Evolutionary conservation across 2,113 vertebrate species (phyloP).

Genomic region (Dendropsophus ebraccatus): DNA sequence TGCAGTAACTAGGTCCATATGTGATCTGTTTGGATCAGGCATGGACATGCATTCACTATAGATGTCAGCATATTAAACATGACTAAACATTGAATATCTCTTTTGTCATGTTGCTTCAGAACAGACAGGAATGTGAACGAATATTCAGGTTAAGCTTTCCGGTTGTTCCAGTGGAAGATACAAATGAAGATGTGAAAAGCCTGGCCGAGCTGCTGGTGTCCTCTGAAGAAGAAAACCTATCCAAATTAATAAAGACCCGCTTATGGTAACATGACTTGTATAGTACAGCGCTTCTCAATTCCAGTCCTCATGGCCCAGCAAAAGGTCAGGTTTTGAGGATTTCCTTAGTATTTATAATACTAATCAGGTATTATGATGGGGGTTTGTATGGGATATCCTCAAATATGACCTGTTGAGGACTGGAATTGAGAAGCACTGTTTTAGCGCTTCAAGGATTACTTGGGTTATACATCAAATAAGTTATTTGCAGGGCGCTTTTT

Average conservation of each 20-base stretch:
- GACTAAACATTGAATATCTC: background rate
- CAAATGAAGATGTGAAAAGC: slow-evolving; percentile 61
- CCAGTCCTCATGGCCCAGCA: too few species aligned
- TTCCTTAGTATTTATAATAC: too few species aligned
- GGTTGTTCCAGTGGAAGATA: slow-evolving; percentile 63
- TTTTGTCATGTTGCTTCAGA: slow-evolving; percentile 62
- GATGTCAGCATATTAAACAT: background rate
- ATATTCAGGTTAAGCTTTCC: slow-evolving; percentile 70
- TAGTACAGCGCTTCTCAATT: too few species aligned
- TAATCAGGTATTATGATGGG: too few species aligned
- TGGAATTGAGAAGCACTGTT: too few species aligned
- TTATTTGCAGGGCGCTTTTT: background rate
- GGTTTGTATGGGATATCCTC: too few species aligned
- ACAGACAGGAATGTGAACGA: slow-evolving; percentile 62
- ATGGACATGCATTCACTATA: background rate
- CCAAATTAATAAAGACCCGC: slow-evolving; percentile 57
- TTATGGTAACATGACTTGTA: slow-evolving; percentile 65
- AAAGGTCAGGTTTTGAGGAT: too few species aligned
- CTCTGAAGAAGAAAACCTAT: slow-evolving; percentile 58
- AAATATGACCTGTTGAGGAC: too few species aligned
- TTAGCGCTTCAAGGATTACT: background rate
- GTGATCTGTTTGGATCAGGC: background rate
- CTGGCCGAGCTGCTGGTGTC: slow-evolving; percentile 63
- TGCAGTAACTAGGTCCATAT: too few species aligned
- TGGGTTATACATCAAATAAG: background rate